Evolutionary conservation across 2,888 invertebrate species (phyloP).

Genomic region (Drosophila monieri): DNA sequence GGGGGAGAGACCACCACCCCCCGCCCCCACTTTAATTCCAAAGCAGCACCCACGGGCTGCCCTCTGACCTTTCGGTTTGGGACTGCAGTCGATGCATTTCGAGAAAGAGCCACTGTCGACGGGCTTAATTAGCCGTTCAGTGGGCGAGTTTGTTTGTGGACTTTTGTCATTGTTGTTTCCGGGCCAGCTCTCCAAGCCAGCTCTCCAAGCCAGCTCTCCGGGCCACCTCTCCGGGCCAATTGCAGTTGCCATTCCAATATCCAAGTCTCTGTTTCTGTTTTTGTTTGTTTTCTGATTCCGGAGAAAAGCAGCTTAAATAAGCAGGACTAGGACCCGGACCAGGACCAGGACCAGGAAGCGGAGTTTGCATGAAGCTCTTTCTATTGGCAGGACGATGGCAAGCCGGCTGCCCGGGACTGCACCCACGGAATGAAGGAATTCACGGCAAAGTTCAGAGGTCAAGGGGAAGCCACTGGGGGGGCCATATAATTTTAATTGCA

Average conservation of each 20-base stretch:
- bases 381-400: background rate
- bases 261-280: conserved; percentile 9
- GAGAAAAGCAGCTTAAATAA: conserved; percentile 30
- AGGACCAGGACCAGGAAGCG: background rate
- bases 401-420: background rate
- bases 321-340: background rate
- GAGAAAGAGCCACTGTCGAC: conserved; percentile 30
- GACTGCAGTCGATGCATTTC: conserved; percentile 31
- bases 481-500: conserved; percentile 31
- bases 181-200: no score
- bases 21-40: background rate
- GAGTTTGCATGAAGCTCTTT: background rate
- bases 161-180: background rate
- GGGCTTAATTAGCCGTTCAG: conserved; percentile 57
- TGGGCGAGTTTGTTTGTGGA: background rate
- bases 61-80: conserved; percentile 42
- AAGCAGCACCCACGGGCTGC: conserved; percentile 9
- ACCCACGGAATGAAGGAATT: conserved; percentile 6
- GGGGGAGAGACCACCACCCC: background rate
- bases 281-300: background rate
- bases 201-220: no score
- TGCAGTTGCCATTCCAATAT: conserved; percentile 12
- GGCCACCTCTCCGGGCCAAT: conserved; percentile 18
- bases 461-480: background rate
- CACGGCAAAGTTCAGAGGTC: conserved; percentile 30